A percentile compares a stretch with the other conserved stretches of the same genome.
Conservation (phyloP, 2,113 vertebrate species). For the Onychorhynchus coronatus region DNA sequence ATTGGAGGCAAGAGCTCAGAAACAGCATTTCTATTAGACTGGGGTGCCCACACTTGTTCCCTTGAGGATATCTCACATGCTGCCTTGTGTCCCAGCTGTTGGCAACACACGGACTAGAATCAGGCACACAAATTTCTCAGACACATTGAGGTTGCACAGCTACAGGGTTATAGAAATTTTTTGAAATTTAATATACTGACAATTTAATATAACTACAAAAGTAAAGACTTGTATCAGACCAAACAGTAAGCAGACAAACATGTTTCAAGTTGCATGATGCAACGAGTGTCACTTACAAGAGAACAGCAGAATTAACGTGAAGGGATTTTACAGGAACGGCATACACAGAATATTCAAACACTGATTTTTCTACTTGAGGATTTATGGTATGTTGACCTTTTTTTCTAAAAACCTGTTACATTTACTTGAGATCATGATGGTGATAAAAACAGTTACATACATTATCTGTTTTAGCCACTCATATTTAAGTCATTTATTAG, state of each 20-base stretch:
- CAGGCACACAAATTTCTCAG: rapidly evolving
- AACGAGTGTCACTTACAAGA: neutral
- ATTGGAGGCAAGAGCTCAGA: neutral
- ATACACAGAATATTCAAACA: neutral
- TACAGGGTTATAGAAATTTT: neutral
- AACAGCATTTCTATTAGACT: rapidly evolving
- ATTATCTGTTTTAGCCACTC: neutral
- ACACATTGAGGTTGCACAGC: neutral
- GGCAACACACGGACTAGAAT: rapidly evolving
- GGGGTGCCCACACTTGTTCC: neutral
- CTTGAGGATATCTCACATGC: neutral
- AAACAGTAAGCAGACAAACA: neutral
- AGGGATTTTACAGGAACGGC: neutral
- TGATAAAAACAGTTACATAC: neutral
- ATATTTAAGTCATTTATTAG: neutral
- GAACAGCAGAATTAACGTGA: neutral
- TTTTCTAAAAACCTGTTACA: constrained; percentile 28
- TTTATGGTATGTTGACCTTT: neutral
- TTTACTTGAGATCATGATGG: neutral
- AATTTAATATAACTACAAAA: neutral
- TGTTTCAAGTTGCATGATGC: neutral
- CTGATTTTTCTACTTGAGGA: constrained; percentile 37
- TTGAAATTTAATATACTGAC: neutral
- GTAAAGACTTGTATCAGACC: neutral
- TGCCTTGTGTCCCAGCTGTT: neutral